Base-by-base conservation (phyloP, 2,888 invertebrate species). In the Morinoia aosen region DNA sequence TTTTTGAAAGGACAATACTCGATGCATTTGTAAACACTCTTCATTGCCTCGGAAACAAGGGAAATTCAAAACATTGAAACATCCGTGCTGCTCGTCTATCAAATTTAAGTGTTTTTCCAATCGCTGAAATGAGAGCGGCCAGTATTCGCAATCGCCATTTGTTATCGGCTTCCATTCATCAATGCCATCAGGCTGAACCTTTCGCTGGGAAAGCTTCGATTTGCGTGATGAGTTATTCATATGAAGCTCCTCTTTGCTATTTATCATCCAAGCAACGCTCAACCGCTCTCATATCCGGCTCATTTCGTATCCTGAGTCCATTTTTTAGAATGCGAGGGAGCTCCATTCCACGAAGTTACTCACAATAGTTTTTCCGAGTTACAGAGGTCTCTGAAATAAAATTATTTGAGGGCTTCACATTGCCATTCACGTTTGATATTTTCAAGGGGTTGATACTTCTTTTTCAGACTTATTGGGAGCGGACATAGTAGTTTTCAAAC, bases 91-190 rank as follows among this genome's bases (percentile, higher is more conserved):
- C 93, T 56, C 93, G 12, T 93, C 57, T 57, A 93, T 93, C 93
- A 93, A 56, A 93, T 25, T 56, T 14, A 57, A 93, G 93, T 57
- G 93, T 93, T 93, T 57, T 93, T 93, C 93, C 93, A 57, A 93
- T 93, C 93, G 48, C 93, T 93, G 57, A 57, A 93, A 93, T 93
- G 93, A 57, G 57, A n/a, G 57, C 57, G 76, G 33, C 93, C 33
- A 93, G 93, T 48, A 93, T 93, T 93, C 93, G 90, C 48, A 56
- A 56, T 93, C 39, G 57, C 57, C 93, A 57, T 93, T 93, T 57
- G 57, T 93, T 93, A 93, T 93, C 93, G 93, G n/a, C 56, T 33
- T 33, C 57, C 57, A 93, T 93, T 57, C 48, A 57, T 93, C 93
- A 56, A 56, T 93, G 93, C 57, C 93, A 93, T 33, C 56, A 57